phyloP scores from a whole-genome alignment of 2,113 vertebrate genomes.

The Anarhynchus alexandrinus region DNA sequence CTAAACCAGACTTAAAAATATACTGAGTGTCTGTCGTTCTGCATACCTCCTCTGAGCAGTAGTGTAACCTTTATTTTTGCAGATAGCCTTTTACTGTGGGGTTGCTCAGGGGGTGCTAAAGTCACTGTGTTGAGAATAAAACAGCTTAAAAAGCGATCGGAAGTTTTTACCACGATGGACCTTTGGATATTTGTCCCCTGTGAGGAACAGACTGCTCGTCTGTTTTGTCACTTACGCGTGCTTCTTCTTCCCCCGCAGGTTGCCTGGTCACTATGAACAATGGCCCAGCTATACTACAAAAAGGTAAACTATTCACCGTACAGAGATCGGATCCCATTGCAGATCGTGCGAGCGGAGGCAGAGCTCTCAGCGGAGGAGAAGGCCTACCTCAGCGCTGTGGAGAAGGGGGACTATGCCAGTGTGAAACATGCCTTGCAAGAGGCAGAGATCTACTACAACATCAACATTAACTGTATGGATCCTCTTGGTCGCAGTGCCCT shows the following conservation, averaged over 20 bases:
- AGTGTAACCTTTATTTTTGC: background rate
- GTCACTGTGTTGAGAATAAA: background rate
- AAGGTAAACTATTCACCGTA: slow-evolving; percentile 95
- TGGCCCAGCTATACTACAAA: slow-evolving; percentile 98
- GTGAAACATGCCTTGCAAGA: slow-evolving; percentile 93
- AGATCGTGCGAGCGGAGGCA: slow-evolving; percentile 93
- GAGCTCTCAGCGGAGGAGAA: slow-evolving; percentile 92
- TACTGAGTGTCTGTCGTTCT: background rate
- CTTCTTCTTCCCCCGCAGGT: slow-evolving; percentile 36
- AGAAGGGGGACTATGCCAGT: slow-evolving; percentile 95
- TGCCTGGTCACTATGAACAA: slow-evolving; percentile 76
- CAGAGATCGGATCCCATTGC: slow-evolving; percentile 92
- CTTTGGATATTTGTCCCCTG: background rate
- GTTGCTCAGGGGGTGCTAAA: background rate
- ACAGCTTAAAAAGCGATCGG: background rate
- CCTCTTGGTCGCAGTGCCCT: slow-evolving; percentile 94
- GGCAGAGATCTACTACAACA: slow-evolving; percentile 98
- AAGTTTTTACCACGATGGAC: rapidly evolving
- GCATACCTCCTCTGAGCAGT: background rate
- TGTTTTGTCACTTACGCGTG: rapidly evolving
- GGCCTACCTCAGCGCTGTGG: slow-evolving; percentile 93
- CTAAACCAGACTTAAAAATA: background rate
- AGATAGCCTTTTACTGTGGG: background rate
- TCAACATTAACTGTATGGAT: slow-evolving; percentile 98
- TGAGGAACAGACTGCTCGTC: background rate